Conservation (phyloP, 2,113 vertebrate species). For the Notothenia rossii region DNA sequence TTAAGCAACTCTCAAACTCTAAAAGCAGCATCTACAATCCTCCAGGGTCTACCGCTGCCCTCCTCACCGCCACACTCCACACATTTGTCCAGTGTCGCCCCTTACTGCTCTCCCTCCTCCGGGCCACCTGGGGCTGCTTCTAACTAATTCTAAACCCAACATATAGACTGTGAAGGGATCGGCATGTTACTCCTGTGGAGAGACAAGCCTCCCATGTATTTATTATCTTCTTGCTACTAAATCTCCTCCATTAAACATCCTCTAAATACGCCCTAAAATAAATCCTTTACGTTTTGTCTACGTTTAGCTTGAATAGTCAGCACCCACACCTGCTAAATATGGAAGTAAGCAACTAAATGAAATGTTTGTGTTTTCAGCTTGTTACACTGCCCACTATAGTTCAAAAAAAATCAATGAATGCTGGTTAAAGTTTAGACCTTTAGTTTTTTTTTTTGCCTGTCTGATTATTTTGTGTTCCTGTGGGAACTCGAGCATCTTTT, state of each 20-base stretch:
- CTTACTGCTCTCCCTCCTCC: not conserved
- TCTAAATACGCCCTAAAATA: not conserved
- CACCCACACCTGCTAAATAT: not conserved
- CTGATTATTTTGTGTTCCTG: not conserved
- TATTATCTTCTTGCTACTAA: not conserved
- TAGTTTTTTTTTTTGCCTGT: not conserved
- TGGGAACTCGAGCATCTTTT: constrained; percentile 1
- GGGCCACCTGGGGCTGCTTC: constrained; percentile 14
- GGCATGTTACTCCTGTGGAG: constrained; percentile 1
- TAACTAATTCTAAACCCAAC: constrained; percentile 11
- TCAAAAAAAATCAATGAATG: not conserved
- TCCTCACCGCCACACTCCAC: constrained; percentile 44
- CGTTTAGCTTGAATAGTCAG: not conserved
- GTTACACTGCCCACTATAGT: not conserved
- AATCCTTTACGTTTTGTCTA: not conserved
- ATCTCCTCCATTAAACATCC: not conserved
- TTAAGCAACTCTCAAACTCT: constrained; percentile 12
- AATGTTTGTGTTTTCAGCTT: not conserved
- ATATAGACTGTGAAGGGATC: constrained; percentile 11
- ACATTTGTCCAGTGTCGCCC: constrained; percentile 13
- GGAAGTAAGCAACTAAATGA: not conserved
- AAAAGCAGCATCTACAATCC: constrained; percentile 12
- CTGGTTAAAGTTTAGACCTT: not conserved
- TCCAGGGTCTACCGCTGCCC: constrained; percentile 18
- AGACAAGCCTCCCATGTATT: not conserved